These are phyloP conservation scores for Aphodius granarius DNA, from an alignment of 2,888 invertebrate genomes.

Conservation along the genomic window DNA sequence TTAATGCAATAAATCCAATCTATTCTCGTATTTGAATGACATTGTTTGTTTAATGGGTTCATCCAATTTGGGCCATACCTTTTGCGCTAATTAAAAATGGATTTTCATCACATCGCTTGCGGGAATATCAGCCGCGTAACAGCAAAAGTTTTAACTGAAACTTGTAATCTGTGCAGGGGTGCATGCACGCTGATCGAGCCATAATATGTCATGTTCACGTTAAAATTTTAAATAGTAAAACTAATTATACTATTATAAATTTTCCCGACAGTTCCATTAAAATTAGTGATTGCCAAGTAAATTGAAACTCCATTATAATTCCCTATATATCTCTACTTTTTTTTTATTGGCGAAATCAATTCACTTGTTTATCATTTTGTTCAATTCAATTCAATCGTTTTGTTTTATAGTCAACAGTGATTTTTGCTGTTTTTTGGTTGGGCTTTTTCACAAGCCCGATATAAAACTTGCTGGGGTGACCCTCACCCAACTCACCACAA, in stretches of 20 bases:
- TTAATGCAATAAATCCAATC: no score
- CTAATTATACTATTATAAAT: background rate
- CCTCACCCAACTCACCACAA: background rate
- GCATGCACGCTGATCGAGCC: background rate
- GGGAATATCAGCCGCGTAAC: background rate
- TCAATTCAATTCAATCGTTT: no score
- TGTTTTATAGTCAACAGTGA: no score
- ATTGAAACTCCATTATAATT: no score
- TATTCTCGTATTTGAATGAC: background rate
- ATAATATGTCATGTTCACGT: background rate
- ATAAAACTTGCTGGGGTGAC: background rate
- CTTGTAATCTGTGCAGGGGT: background rate
- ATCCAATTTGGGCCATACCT: background rate
- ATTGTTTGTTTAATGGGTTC: background rate
- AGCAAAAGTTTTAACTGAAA: background rate
- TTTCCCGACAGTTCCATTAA: background rate
- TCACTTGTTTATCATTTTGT: no score
- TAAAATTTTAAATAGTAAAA: background rate
- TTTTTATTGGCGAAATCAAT: no score
- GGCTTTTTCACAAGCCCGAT: no score
- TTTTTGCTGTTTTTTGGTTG: no score
- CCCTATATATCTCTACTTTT: no score
- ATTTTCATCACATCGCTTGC: background rate
- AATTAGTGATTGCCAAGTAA: no score
- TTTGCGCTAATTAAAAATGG: background rate